Conservation (phyloP, 92 coral and sea anemone species). For the Epizoanthus ramosus region DNA sequence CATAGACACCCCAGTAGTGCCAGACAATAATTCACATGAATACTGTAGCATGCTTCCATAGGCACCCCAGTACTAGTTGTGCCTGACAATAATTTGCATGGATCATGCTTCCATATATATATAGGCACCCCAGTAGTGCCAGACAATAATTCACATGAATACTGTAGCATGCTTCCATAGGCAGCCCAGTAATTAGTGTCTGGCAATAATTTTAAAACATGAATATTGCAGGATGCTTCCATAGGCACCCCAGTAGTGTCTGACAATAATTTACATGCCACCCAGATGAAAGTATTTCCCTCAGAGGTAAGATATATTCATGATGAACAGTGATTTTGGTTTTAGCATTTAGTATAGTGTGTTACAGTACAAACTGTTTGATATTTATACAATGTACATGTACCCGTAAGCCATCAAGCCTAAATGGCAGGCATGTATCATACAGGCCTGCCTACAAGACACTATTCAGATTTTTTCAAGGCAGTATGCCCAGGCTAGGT, state of each 20-base stretch:
- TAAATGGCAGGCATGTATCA: too few relatives aligned
- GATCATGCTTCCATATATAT: conserved; percentile 48
- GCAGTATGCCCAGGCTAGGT: too few relatives aligned
- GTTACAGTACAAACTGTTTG: not conserved
- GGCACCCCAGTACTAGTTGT: too few relatives aligned
- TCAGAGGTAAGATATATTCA: conserved; percentile 70
- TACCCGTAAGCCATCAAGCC: too few relatives aligned
- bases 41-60: too few relatives aligned
- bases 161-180: too few relatives aligned
- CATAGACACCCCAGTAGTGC: conserved; percentile 77
- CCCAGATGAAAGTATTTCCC: conserved; percentile 86
- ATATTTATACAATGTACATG: too few relatives aligned
- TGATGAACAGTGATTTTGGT: not conserved
- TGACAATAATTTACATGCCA: conserved; percentile 88
- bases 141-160: conserved; percentile 75
- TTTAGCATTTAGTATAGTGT: not conserved
- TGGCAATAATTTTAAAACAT: too few relatives aligned
- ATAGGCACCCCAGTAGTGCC: conserved; percentile 82
- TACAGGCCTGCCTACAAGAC: too few relatives aligned
- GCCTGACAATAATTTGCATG: too few relatives aligned
- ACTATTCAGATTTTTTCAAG: too few relatives aligned
- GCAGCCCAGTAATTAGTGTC: too few relatives aligned
- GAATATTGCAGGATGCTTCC: conserved; percentile 76
- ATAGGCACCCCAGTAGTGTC: conserved; percentile 84
- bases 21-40: conserved; percentile 80